phyloP scores from a whole-genome alignment of 2,113 vertebrate genomes.

The Cryptotis parvus region DNA sequence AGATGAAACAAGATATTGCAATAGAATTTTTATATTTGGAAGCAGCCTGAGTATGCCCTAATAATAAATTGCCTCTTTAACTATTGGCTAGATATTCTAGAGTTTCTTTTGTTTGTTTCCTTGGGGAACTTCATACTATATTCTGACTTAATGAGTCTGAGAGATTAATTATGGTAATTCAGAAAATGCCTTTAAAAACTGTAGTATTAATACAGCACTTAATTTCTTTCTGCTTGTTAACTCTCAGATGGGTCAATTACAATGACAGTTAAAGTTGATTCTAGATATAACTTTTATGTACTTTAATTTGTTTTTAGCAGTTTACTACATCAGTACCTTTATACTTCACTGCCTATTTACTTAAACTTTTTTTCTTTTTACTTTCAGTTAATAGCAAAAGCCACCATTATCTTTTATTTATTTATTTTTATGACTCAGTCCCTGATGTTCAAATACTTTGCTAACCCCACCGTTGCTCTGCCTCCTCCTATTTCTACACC shows the following conservation, averaged over 20 bases:
- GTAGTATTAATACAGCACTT: conserved; percentile 85
- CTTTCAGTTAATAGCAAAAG: conserved; percentile 81
- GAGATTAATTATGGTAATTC: conserved; percentile 79
- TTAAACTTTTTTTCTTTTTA: conserved; percentile 76
- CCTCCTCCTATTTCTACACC: conserved; percentile 86
- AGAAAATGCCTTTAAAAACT: conserved; percentile 76
- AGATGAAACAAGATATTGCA: conserved; percentile 82
- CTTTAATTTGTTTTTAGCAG: conserved; percentile 42
- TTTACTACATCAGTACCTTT: conserved; percentile 67
- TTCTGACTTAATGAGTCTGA: conserved; percentile 77
- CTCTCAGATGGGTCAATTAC: conserved; percentile 79
- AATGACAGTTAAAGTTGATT: conserved; percentile 58
- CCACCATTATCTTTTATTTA: conserved; percentile 84
- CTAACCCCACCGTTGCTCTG: conserved; percentile 84
- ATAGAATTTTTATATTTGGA: conserved; percentile 82
- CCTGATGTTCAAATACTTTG: conserved; percentile 82
- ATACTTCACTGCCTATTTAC: conserved; percentile 57
- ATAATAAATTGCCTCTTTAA: conserved; percentile 83
- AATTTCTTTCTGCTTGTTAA: conserved; percentile 77
- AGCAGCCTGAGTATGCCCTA: conserved; percentile 84
- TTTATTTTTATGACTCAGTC: conserved; percentile 80
- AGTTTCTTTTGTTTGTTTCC: conserved; percentile 80
- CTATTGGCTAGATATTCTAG: conserved; percentile 80
- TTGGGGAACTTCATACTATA: conserved; percentile 78
- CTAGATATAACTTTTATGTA: conserved; percentile 60